Base-by-base conservation (phyloP, 1,140 invertebrate species). In the Globodera ellingtonae region DNA sequence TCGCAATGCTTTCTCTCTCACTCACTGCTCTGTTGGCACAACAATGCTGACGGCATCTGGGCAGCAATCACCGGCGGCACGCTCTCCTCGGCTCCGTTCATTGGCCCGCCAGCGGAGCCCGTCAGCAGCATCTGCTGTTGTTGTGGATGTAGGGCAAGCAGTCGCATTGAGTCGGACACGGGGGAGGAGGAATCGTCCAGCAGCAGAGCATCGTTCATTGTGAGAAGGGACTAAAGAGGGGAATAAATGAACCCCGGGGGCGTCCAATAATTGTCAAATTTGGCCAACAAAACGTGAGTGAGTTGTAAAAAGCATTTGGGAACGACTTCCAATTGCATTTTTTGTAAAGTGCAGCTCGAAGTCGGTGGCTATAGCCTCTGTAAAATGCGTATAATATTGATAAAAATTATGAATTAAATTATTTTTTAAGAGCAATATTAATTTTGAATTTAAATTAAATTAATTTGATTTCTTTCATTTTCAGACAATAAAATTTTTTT, bases 171-270 rank as follows among this genome's bases (percentile, higher is more conserved):
- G 8, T 50, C 47, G 3, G 35, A 24, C 71, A 44, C 15, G 56
- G 56, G 18, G 18, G 62, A 67, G 24, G 48, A 48, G 69, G 8
- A 62, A 15, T 67, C 46, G 5, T 10, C 15, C 24, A 24, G 24
- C 47, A 77, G 59, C 24, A 77, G 48, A 67, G 50, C 56, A 13
- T 77, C 75, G 69, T 77, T 77, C 75, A 77, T 62, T 77, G 75
- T 50, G 5, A 44, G 59, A 65, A 50, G 48, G 56, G 62, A 69
- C 62, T 77, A 5, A 10, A 67, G 48, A 77, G 50, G 59, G 48
- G 6, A 24, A 65, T 24, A 24, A 24, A 24, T 24, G 24, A 24
- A 24, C 24, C 24, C 7, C 21, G 18, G 52, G 24, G 46, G 18
- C 24, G 24, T 24, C 24, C 24, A 24, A 24, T 24, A 24, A 24